These are phyloP conservation scores for Onychostruthus taczanowskii DNA, from an alignment of 2,113 vertebrate species.

Conservation along the genomic window DNA sequence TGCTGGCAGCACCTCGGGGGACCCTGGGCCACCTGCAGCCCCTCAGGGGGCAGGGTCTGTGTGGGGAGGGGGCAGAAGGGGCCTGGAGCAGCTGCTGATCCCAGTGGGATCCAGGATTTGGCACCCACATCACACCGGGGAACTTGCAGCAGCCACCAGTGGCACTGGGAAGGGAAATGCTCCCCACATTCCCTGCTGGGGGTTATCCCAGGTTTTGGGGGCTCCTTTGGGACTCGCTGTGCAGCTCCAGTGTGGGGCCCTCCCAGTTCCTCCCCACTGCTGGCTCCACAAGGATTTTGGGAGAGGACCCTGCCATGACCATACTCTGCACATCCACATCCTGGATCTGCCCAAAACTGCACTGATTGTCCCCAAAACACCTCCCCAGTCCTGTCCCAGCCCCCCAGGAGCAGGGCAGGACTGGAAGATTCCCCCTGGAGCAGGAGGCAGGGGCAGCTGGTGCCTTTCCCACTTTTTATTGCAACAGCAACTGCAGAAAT, in stretches of 20 bases:
- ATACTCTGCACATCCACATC: accelerated
- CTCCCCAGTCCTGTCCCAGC: not conserved
- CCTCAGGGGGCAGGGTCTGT: accelerated
- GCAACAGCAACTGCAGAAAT: not conserved
- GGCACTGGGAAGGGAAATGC: not conserved
- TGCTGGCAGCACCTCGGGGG: not conserved
- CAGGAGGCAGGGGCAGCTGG: not conserved
- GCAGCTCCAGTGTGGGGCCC: not conserved
- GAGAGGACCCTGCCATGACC: not conserved
- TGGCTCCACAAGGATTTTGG: not conserved
- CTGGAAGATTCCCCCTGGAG: not conserved
- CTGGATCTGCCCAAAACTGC: not conserved
- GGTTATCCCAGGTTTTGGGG: not conserved
- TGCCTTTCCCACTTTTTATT: conserved; percentile 7
- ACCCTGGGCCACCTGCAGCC: not conserved
- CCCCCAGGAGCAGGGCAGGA: not conserved
- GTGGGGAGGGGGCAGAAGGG: not conserved
- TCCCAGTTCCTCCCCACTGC: not conserved
- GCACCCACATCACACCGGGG: not conserved
- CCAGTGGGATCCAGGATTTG: not conserved
- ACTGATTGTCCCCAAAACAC: not conserved
- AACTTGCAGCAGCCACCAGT: not conserved
- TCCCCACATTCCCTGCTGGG: not conserved
- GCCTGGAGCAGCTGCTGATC: not conserved
- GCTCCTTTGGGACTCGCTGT: accelerated